Evolutionary conservation across 2,888 invertebrate genomes (phyloP), one percentile per base, ranked within the genome.

Genomic region (Mythimna impura): DNA sequence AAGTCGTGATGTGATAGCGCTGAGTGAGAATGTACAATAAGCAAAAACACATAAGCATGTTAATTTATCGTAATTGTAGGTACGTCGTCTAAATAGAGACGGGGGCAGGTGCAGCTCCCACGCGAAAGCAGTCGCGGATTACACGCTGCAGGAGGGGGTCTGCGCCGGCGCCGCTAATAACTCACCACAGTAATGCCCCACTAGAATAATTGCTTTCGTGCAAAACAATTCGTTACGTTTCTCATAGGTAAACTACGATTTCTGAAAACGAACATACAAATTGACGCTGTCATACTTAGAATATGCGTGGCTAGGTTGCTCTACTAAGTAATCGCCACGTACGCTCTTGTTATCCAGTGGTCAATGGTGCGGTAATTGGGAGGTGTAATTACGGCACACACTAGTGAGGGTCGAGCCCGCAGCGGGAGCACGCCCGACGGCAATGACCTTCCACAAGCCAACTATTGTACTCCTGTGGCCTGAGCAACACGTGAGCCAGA

Each of bases 51-150:
- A 87, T 81, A 83, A 85, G 83, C 84, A 88, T 87, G 88, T 86
- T 89, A 89, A 90, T 92, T 89, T 88, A 88, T 86, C 80, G 87
- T 91, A 89, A 90, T 90, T 88, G 87, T 83, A 88, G 80, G 83
- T 84, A 84, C 74, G 85, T 87, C 87, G 86, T 85, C 84, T 88
- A 84, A 87, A 89, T 77, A 81, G 77, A 84, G 67, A 77, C 76
- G 76, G 77, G 83, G 86, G 86, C 91, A 90, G 90, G 88, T 91
- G 89, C 84, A 86, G 87, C 89, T 91, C 90, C 89, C 90, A 91
- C 90, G 91, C 88, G 86, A 90, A 90, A 89, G 86, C 86, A 86
- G 80, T 81, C 80, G 83, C 83, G 82, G 86, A 87, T 88, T 87
- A 88, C 84, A 81, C 73, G 71, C 73, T 78, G 74, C 22, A n/a